Conservation (phyloP, 2,797 vertebrate species). For the Peromyscus attwateri region DNA sequence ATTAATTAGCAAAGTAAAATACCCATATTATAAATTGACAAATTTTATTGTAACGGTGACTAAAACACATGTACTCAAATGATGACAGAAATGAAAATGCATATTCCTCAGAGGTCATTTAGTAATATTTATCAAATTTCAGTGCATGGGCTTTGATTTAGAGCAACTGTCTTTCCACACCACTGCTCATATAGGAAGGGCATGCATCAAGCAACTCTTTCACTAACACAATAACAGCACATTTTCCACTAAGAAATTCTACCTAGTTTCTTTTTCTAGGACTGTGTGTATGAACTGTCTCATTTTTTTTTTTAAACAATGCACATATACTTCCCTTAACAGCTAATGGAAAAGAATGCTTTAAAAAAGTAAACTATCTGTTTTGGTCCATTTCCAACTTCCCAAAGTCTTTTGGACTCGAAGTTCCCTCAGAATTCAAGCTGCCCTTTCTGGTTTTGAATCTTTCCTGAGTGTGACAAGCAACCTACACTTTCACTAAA, state of each 20-base stretch:
- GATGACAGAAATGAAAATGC: background rate
- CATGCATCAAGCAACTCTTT: background rate
- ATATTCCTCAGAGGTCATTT: background rate
- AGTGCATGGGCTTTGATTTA: background rate
- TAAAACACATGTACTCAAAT: background rate
- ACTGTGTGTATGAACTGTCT: background rate
- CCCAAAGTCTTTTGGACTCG: constrained; percentile 48
- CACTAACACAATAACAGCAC: background rate
- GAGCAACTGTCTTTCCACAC: background rate
- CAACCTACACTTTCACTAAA: background rate
- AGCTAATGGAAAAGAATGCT: background rate
- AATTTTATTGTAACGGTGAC: background rate
- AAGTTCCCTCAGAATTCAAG: constrained; percentile 4
- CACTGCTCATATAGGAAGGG: background rate
- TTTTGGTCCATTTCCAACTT: constrained; percentile 43
- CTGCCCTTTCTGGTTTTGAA: background rate
- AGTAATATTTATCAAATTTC: background rate
- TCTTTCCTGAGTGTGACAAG: constrained; percentile 8
- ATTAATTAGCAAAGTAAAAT: background rate
- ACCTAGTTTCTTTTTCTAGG: background rate
- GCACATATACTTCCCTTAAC: constrained; percentile 5
- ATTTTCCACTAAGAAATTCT: constrained; percentile 41
- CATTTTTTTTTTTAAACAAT: background rate
- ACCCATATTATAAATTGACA: background rate
- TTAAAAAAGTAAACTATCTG: background rate